Conservation (phyloP, 2,797 vertebrate species). For the Hyperoplus immaculatus region DNA sequence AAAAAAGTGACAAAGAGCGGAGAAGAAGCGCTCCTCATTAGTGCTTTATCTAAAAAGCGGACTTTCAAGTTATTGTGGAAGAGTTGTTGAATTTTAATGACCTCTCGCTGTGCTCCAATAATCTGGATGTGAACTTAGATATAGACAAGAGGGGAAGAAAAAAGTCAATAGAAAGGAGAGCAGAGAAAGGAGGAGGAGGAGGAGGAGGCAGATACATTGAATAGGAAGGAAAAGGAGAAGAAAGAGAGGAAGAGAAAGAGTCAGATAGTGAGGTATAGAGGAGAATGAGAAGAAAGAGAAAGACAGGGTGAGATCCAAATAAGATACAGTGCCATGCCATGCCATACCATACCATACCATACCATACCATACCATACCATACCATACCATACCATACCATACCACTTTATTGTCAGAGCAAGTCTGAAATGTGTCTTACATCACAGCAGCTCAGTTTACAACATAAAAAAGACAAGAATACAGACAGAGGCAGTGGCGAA, state of each 20-base stretch:
- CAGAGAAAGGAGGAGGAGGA: not conserved
- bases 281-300: constrained; percentile 9
- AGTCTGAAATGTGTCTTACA: too few species aligned
- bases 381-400: too few species aligned
- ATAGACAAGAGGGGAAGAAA: constrained; percentile 4
- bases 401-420: too few species aligned
- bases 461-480: too few species aligned
- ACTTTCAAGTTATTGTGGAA: constrained; percentile 65
- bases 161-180: not conserved
- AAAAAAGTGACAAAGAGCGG: constrained; percentile 36
- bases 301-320: constrained; percentile 33
- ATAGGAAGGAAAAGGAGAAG: not conserved
- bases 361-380: too few species aligned
- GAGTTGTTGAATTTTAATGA: constrained; percentile 68
- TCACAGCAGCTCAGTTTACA: too few species aligned
- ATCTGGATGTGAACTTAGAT: constrained; percentile 38
- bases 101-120: constrained; percentile 61
- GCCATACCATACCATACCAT: too few species aligned
- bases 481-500: too few species aligned
- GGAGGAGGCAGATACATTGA: not conserved
- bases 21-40: constrained; percentile 51
- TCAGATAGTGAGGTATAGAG: not conserved
- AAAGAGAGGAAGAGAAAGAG: not conserved
- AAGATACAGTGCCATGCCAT: too few species aligned
- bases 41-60: constrained; percentile 59